Evolutionary conservation across 2,888 invertebrate species (phyloP).

Genomic region (Meandrusa payeni): DNA sequence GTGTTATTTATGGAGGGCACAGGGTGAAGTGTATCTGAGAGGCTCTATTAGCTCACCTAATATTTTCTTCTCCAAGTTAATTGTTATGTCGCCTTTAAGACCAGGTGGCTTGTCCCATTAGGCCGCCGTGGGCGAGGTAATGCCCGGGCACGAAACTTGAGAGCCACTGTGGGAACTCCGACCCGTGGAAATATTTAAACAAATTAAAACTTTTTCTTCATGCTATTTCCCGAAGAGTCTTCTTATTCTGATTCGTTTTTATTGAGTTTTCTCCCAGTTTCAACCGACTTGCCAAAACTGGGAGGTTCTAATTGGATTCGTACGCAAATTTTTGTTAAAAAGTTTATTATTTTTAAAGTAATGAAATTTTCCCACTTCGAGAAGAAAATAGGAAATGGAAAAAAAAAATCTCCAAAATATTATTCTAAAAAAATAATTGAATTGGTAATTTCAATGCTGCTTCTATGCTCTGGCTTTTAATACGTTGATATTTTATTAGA

Average conservation of each 20-base stretch:
- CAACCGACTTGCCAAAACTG: conserved; percentile 37
- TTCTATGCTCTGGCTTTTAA: too few species aligned
- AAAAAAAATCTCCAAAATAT: too few species aligned
- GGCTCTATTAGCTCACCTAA: conserved; percentile 75
- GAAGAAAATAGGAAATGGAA: too few species aligned
- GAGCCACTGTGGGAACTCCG: conserved; percentile 51
- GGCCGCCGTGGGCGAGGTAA: conserved; percentile 62
- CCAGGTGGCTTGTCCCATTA: conserved; percentile 76
- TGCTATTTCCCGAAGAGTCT: conserved; percentile 55
- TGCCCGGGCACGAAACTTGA: conserved; percentile 63
- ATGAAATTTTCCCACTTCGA: background rate
- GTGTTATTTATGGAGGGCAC: conserved; percentile 72
- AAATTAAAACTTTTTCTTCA: conserved; percentile 77
- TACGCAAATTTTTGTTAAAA: conserved; percentile 27
- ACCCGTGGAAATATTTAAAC: conserved; percentile 73
- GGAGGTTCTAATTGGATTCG: conserved; percentile 34
- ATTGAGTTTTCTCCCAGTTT: conserved; percentile 51
- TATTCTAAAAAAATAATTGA: too few species aligned
- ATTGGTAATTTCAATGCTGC: too few species aligned
- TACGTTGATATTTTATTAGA: too few species aligned
- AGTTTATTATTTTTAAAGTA: conserved; percentile 14
- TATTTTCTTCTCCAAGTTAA: conserved; percentile 77
- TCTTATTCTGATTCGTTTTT: conserved; percentile 60
- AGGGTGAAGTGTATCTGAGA: conserved; percentile 69
- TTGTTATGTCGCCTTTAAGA: conserved; percentile 77